Conservation (phyloP, 2,888 invertebrate genomes). For the Tipula helvola region DNA sequence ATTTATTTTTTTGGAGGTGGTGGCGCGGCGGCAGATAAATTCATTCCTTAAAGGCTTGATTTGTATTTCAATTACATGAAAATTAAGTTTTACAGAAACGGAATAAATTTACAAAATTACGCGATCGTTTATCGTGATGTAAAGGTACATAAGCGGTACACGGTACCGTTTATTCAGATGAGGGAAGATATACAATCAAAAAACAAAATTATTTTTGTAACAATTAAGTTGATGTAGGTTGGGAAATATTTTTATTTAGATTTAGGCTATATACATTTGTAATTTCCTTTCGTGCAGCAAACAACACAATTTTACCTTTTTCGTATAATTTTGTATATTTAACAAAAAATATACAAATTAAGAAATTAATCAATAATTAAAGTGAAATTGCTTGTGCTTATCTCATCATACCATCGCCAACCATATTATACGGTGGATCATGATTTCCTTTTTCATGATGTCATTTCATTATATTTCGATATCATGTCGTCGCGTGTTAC, state of each 20-base stretch:
- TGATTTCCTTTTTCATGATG: not conserved
- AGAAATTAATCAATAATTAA: not conserved
- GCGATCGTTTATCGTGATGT: not conserved
- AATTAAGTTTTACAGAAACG: not conserved
- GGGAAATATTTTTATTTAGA: not conserved
- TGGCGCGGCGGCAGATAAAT: not conserved
- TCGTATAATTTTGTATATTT: not conserved
- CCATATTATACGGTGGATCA: no score
- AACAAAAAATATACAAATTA: no score
- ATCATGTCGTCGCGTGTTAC: not conserved
- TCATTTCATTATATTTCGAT: not conserved
- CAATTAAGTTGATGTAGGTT: not conserved
- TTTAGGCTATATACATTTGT: no score
- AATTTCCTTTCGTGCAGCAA: no score
- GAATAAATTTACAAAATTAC: not conserved
- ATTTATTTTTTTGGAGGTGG: not conserved
- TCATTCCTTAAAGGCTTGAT: not conserved
- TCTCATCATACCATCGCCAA: no score
- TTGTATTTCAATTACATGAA: not conserved
- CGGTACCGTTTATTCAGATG: not conserved
- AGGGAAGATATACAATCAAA: not conserved
- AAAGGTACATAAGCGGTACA: no score
- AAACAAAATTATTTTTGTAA: not conserved
- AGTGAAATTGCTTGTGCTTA: not conserved
- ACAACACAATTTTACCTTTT: not conserved